Conservation (phyloP, 2,888 invertebrate genomes). For the Lithosia quadra region DNA sequence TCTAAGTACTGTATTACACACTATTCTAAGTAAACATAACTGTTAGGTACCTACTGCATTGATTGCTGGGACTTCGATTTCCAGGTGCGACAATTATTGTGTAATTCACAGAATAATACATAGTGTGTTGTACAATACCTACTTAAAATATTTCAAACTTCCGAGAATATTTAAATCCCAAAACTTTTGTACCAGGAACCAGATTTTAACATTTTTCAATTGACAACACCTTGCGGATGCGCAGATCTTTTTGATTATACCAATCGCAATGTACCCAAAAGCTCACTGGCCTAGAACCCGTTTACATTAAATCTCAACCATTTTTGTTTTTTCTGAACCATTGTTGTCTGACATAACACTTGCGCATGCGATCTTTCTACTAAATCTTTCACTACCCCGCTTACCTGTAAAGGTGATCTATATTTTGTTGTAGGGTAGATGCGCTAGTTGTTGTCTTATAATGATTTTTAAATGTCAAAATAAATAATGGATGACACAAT, state of each 20-base stretch:
- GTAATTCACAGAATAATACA: too few relatives aligned
- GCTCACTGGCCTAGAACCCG: constrained; percentile 48
- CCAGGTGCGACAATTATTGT: too few relatives aligned
- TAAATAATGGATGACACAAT: not conserved
- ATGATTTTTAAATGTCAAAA: not conserved
- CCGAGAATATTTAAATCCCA: not conserved
- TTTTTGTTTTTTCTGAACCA: constrained; percentile 53
- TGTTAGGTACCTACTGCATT: too few relatives aligned
- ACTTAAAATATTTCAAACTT: not conserved
- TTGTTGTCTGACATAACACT: constrained; percentile 68
- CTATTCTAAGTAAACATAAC: too few relatives aligned
- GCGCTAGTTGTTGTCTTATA: constrained; percentile 26
- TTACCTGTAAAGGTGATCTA: constrained; percentile 72
- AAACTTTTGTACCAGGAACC: constrained; percentile 24
- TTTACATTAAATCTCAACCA: constrained; percentile 70
- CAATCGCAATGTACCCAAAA: constrained; percentile 56
- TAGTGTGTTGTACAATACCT: too few relatives aligned
- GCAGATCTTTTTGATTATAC: constrained; percentile 52
- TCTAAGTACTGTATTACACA: too few relatives aligned
- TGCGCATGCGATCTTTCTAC: constrained; percentile 79
- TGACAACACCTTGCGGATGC: constrained; percentile 63
- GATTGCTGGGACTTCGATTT: too few relatives aligned
- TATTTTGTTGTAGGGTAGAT: constrained; percentile 59
- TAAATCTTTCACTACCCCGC: constrained; percentile 71
- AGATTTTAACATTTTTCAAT: constrained; percentile 24